A percentile compares a stretch with the other conserved stretches of the same genome.
Evolutionary conservation across 2,888 invertebrate species (phyloP).

Genomic region (Nomada fucata): DNA sequence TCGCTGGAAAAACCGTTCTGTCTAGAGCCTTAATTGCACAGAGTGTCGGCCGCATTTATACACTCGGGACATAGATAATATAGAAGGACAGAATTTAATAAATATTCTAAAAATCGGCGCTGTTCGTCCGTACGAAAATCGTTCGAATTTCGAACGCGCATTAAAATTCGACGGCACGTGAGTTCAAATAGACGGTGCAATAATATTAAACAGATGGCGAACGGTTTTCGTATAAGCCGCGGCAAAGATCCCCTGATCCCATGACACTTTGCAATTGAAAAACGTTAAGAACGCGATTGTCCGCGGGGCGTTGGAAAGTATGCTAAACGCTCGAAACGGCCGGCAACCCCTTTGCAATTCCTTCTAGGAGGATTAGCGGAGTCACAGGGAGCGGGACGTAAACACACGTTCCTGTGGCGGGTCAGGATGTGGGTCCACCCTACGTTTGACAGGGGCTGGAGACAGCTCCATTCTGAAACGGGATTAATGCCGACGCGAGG

Average conservation of each 20-base stretch:
- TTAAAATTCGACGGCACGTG: too few relatives aligned
- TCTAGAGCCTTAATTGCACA: too few relatives aligned
- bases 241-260: constrained; percentile 12
- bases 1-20: too few relatives aligned
- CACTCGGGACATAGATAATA: too few relatives aligned
- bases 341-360: constrained; percentile 60
- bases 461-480: constrained; percentile 76
- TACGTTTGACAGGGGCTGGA: constrained; percentile 74
- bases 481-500: constrained; percentile 79
- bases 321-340: constrained; percentile 71
- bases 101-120: too few relatives aligned
- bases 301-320: constrained; percentile 36
- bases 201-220: background rate
- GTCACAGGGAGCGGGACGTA: constrained; percentile 76
- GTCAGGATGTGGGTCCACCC: constrained; percentile 53
- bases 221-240: background rate
- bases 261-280: background rate
- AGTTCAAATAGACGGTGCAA: background rate
- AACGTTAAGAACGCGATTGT: constrained; percentile 50
- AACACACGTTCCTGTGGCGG: constrained; percentile 73
- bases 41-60: too few relatives aligned
- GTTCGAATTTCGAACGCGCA: too few relatives aligned
- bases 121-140: too few relatives aligned
- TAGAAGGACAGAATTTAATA: too few relatives aligned
- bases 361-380: constrained; percentile 67